Base-by-base conservation (phyloP, 2,888 invertebrate species). In the Dascillus cervinus region DNA sequence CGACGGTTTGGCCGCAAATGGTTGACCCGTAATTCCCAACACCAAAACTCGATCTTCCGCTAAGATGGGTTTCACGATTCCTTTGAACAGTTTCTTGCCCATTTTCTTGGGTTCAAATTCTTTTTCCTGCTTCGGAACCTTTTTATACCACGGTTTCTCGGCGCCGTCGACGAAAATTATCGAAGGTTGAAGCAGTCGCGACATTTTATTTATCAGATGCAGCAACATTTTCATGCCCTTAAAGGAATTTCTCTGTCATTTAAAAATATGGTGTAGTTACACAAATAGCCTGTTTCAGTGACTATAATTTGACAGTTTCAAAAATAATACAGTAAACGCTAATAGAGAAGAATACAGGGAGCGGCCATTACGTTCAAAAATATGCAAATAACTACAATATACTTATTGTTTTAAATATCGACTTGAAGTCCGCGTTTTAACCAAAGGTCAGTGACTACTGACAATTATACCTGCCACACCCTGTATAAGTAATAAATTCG, bases 131-230 rank as follows among this genome's bases (percentile, higher is more conserved):
- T 69, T 65, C 0, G 81, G 76, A 3, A 80, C 71, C 55, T 72
- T 76, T 46, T 76, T 80, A 40, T 75, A 77, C 64, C 82, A 87
- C 41, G 79, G 67, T 50, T 72, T 76, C 35, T 83, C 82, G 1
- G 72, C 79, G 24, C 71, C 67, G 3, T 79, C 77, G 11, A 88
- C 72, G 41, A 78, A 72, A 37, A 88, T 75, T 1, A 89, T 66
- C 0, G 83, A 75, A 0, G 88, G 88, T 47, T 85, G 82, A 52
- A 77, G 71, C n/a, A 73, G 31, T 39, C 68, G 67, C 12, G 77
- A 70, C 49, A 80, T 76, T 69, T 77, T 86, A 25, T 71, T 72
- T 1, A 88, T 65, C 12, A 76, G 69, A 38, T 75, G 70, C 37
- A 81, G 69, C 46, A 89, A 67, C 60, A 71, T 75, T 48, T 77